These are phyloP conservation scores for Pristiophorus japonicus DNA, from an alignment of 2,113 vertebrate species.

Conservation along the genomic window DNA sequence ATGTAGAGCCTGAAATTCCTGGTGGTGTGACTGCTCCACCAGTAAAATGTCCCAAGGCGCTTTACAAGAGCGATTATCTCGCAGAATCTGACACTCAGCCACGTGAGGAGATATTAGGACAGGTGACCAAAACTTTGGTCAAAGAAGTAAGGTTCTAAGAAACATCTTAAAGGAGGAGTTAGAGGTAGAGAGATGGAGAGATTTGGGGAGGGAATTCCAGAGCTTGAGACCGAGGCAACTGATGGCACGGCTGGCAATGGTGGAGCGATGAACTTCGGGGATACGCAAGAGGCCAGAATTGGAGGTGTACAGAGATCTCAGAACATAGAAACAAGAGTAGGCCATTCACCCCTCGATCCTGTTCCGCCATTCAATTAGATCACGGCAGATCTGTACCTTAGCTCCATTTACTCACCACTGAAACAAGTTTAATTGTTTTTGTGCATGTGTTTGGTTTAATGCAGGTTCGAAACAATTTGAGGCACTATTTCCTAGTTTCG, in stretches of 20 bases:
- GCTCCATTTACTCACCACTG: background rate
- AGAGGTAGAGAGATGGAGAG: background rate
- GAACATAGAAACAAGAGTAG: background rate
- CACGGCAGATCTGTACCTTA: background rate
- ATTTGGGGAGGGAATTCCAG: background rate
- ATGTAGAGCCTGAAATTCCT: background rate
- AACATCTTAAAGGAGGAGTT: background rate
- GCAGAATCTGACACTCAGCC: background rate
- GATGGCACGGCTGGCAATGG: background rate
- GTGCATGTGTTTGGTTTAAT: background rate
- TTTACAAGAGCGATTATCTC: background rate
- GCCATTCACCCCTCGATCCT: background rate
- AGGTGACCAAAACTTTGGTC: background rate
- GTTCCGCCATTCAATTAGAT: background rate
- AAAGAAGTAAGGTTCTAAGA: background rate
- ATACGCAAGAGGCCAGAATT: background rate
- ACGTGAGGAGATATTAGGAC: background rate
- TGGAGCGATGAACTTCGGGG: background rate
- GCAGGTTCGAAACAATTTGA: constrained; percentile 40
- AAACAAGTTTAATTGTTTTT: background rate
- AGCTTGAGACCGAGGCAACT: background rate
- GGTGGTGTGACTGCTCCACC: background rate
- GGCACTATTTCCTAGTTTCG: constrained; percentile 39
- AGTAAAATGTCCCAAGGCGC: background rate
- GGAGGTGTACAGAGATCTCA: background rate